Conservation (phyloP, 2,888 invertebrate genomes). For the Pecten maximus region DNA sequence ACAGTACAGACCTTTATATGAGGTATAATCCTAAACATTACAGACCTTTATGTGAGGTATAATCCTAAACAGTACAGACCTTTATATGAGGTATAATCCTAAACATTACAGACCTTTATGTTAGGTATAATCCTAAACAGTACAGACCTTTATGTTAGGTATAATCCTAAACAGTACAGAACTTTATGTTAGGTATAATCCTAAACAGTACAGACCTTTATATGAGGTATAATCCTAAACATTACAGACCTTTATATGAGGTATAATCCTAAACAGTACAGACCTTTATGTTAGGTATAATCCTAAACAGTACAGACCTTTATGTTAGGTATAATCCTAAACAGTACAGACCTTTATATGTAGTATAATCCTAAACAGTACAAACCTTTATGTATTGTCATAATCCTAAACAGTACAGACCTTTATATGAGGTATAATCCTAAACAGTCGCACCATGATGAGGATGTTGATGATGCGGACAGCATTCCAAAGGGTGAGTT, state of each 20-base stretch:
- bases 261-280: too few relatives aligned
- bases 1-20: conserved; percentile 78
- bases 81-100: conserved; percentile 80
- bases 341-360: conserved; percentile 78
- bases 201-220: too few relatives aligned
- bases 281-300: conserved; percentile 80
- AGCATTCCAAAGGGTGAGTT: conserved; percentile 76
- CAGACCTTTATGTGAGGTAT: neutral
- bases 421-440: conserved; percentile 80
- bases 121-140: too few relatives aligned
- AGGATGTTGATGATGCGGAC: conserved; percentile 80
- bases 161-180: too few relatives aligned
- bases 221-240: too few relatives aligned
- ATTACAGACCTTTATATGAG: neutral
- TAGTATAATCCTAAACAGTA: conserved; percentile 72
- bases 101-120: too few relatives aligned
- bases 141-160: neutral
- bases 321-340: too few relatives aligned
- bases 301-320: conserved; percentile 67
- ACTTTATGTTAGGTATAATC: conserved; percentile 80
- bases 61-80: too few relatives aligned
- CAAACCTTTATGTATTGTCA: neutral
- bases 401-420: too few relatives aligned
- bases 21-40: conserved; percentile 77
- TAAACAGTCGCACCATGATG: conserved; percentile 79